phyloP scores from a whole-genome alignment of 92 coral and sea anemone genomes.

The Umimayanthus chanpuru region DNA sequence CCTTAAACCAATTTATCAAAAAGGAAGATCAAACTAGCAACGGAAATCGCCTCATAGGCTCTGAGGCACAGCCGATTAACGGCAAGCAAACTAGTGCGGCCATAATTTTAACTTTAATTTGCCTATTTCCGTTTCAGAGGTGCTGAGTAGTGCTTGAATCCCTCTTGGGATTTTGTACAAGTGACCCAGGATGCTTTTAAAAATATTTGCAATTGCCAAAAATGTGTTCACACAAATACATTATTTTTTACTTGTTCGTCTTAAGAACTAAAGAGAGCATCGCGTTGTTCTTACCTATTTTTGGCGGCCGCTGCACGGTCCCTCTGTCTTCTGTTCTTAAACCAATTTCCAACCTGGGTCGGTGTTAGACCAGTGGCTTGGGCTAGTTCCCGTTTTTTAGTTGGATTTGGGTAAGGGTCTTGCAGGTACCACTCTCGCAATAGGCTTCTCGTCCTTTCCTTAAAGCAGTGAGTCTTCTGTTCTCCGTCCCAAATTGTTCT shows the following conservation, averaged over 20 bases:
- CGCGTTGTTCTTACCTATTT: constrained; percentile 82
- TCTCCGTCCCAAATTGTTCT: constrained; percentile 99
- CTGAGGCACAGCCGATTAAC: constrained; percentile 45
- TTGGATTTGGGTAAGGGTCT: constrained; percentile 99
- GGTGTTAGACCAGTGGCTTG: constrained; percentile 99
- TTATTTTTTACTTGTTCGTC: constrained; percentile 25
- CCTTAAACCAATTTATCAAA: constrained; percentile 75
- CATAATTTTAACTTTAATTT: constrained; percentile 64
- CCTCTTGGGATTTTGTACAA: constrained; percentile 30
- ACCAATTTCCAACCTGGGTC: constrained; percentile 99
- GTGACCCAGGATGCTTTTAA: constrained; percentile 20
- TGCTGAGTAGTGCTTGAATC: constrained; percentile 54
- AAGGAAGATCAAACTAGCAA: constrained; percentile 60
- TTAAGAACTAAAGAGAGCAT: constrained; percentile 31
- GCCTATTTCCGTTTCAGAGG: constrained; percentile 75
- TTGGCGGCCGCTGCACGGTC: constrained; percentile 99
- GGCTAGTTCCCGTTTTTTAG: constrained; percentile 97
- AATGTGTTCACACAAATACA: constrained; percentile 28
- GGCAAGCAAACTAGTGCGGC: constrained; percentile 49
- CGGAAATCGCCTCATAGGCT: constrained; percentile 62
- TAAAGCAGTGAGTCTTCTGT: constrained; percentile 99
- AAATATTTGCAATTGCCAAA: constrained; percentile 26
- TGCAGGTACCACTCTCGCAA: constrained; percentile 97
- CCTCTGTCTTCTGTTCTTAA: constrained; percentile 96
- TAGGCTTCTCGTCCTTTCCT: constrained; percentile 94